Base-by-base conservation (phyloP, 2,888 invertebrate genomes). In the Pristionchus exspectatus region DNA sequence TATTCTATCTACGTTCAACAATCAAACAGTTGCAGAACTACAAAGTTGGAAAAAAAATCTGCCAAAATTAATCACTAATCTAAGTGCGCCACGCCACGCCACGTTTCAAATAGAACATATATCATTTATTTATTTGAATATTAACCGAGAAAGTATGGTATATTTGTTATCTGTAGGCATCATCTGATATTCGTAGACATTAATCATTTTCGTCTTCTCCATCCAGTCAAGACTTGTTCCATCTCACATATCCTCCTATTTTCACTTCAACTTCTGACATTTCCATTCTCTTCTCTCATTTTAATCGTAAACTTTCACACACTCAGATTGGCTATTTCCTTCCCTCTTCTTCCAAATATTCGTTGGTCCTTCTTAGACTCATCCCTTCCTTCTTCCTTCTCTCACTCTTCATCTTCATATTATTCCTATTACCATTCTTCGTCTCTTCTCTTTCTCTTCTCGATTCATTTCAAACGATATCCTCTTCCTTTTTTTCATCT, bases 231-330 rank as follows among this genome's bases (percentile, higher is more conserved):
- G 2, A 59, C 59, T 69, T 14, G 69, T 69, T 69, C 69, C 27
- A 18, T 12, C 30, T 44, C 44, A 44, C 77, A 27, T 38, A 44
- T 24, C 77, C 44, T 77, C 77, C 77, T 24, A 38, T 77, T 77
- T 50, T 77, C 44, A 7, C 30, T 77, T 44, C 77, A n/a, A 54
- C 54, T 56, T 83, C 54, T 54, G 54, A 21, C 74, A 74, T 74
- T 74, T 74, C 74, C 27, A 33, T 83, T 83, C 83, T 83, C 50
- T 54, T 27, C 38, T 83, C 83, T 83, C 54, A 50, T 54, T 83
- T 56, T 50, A 54, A 83, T 83, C 83, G 83, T 83, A 50, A 54
- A 83, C 54, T 83, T 74, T 74, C 74, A 38, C 74, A 74, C 74
- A 74, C 74, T 74, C 33, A 74, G 74, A 74, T 74, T 74, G 74